phyloP scores from a whole-genome alignment of 2,113 vertebrate genomes.

The Amblyopsis rosae region DNA sequence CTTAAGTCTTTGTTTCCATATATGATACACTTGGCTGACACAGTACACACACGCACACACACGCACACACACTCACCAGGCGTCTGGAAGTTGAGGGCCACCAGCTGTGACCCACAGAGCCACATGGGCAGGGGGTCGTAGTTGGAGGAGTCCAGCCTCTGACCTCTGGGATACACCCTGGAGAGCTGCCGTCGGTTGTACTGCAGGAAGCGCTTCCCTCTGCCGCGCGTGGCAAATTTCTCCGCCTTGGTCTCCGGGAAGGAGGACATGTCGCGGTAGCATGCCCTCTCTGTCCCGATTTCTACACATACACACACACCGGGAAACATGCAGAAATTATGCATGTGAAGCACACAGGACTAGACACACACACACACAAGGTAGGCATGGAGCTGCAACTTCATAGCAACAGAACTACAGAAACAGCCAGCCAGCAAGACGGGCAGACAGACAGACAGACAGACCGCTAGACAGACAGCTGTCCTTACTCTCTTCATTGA shows the following conservation, averaged over 20 bases:
- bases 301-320: slow-evolving; percentile 49
- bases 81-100: slow-evolving; percentile 83
- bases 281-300: slow-evolving; percentile 76
- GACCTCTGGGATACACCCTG: slow-evolving; percentile 81
- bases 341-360: too few species aligned
- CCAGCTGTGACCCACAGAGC: slow-evolving; percentile 82
- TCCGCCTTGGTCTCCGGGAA: slow-evolving; percentile 81
- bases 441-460: not conserved
- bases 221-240: slow-evolving; percentile 74
- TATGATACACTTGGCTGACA: too few species aligned
- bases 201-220: slow-evolving; percentile 76
- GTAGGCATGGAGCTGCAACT: not conserved
- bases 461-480: too few species aligned
- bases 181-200: slow-evolving; percentile 83
- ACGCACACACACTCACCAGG: slow-evolving; percentile 66
- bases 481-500: slow-evolving; percentile 79
- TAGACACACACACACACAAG: not conserved
- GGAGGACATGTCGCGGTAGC: slow-evolving; percentile 79
- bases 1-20: too few species aligned
- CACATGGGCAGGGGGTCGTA: slow-evolving; percentile 84
- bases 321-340: not conserved
- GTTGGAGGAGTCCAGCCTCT: slow-evolving; percentile 84
- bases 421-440: not conserved
- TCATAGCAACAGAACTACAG: not conserved
- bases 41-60: not conserved